Conservation (phyloP, 1,140 invertebrate species). For the Bombus pyrosoma region DNA sequence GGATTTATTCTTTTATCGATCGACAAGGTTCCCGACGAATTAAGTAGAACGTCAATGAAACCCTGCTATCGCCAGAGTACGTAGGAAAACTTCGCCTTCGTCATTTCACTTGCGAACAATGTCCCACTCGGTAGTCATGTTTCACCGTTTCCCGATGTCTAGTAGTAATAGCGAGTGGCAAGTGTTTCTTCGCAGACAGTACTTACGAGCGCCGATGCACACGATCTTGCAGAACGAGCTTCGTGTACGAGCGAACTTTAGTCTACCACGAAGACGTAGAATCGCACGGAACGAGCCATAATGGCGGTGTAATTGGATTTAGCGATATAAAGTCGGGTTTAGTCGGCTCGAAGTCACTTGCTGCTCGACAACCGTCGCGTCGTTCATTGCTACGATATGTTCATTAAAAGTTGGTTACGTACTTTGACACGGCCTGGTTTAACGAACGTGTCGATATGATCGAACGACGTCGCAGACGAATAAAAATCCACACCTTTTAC, state of each 20-base stretch:
- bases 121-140: background rate
- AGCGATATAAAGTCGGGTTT: slow-evolving; percentile 34
- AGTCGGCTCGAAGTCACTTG: slow-evolving; percentile 5
- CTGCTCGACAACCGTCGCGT: slow-evolving; percentile 1
- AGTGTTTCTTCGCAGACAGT: background rate
- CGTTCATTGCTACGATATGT: slow-evolving; percentile 17
- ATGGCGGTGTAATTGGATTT: slow-evolving; percentile 38
- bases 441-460: background rate
- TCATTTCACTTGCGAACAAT: background rate
- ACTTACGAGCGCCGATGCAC: background rate
- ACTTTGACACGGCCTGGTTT: background rate
- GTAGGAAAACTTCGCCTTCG: background rate
- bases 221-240: background rate
- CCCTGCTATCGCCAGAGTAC: background rate
- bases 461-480: background rate
- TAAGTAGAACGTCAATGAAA: background rate
- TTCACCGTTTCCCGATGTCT: background rate
- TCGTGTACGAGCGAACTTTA: background rate
- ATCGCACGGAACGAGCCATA: slow-evolving; percentile 20
- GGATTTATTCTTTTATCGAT: too few relatives aligned
- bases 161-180: background rate
- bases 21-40: too few relatives aligned
- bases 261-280: background rate
- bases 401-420: slow-evolving; percentile 13
- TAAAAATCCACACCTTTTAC: background rate